phyloP scores from a whole-genome alignment of 2,888 invertebrate genomes.

The Hemithea aestivaria region DNA sequence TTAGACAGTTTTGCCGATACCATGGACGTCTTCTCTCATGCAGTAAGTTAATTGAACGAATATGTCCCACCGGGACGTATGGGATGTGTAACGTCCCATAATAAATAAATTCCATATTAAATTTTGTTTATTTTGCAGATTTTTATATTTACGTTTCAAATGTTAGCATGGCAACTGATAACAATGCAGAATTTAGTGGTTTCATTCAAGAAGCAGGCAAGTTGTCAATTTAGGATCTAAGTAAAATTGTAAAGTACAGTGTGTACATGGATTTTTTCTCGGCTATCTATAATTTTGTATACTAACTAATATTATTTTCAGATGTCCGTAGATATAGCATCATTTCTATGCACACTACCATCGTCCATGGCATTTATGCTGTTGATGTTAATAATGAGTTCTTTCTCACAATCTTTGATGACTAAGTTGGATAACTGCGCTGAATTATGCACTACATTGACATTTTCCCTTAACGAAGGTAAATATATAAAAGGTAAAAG shows the following conservation, averaged over 20 bases:
- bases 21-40: constrained; percentile 40
- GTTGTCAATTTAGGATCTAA: not conserved
- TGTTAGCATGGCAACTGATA: constrained; percentile 42
- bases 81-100: no score
- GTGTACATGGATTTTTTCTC: not conserved
- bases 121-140: constrained; percentile 36
- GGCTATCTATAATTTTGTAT: not conserved
- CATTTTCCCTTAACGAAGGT: constrained; percentile 37
- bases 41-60: constrained; percentile 39
- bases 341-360: constrained; percentile 29
- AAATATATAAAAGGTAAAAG: no score
- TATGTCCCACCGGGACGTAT: no score
- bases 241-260: no score
- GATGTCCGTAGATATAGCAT: constrained; percentile 26
- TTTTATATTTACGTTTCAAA: constrained; percentile 42
- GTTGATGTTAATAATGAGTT: constrained; percentile 34
- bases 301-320: constrained; percentile 21
- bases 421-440: constrained; percentile 35
- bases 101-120: not conserved
- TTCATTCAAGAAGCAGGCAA: constrained; percentile 46
- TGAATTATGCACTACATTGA: constrained; percentile 38
- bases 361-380: constrained; percentile 26
- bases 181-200: constrained; percentile 45
- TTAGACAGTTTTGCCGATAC: constrained; percentile 43
- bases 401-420: constrained; percentile 34